Conservation (phyloP, 2,888 invertebrate species). For the Epistrophe grossulariae region DNA sequence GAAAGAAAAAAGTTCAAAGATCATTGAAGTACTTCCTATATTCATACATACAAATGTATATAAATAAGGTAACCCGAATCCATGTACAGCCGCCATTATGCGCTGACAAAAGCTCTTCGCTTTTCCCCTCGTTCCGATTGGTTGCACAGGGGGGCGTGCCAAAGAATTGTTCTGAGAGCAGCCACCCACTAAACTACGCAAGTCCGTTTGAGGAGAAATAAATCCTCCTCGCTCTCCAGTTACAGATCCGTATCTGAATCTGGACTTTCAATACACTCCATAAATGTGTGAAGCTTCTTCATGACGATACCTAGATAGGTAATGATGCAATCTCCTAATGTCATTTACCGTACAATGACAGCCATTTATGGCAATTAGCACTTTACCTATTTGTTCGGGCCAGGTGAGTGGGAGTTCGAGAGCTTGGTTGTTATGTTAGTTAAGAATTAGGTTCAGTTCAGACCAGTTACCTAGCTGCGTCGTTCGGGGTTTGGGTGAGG, state of each 20-base stretch:
- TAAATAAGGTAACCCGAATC: constrained; percentile 48
- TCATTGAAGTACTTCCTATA: constrained; percentile 8
- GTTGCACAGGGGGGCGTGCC: constrained; percentile 76
- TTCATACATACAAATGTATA: neutral
- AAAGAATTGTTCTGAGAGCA: constrained; percentile 33
- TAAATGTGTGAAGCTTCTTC: constrained; percentile 33
- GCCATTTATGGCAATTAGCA: constrained; percentile 84
- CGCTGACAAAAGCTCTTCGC: constrained; percentile 58
- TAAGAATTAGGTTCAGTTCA: constrained; percentile 60
- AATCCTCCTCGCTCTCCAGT: constrained; percentile 3
- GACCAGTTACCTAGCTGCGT: constrained; percentile 2
- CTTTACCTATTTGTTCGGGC: constrained; percentile 83
- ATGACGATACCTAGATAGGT: constrained; percentile 74
- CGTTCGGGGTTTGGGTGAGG: neutral
- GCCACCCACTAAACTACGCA: constrained; percentile 41
- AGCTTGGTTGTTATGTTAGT: constrained; percentile 61
- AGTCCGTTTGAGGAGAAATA: constrained; percentile 33
- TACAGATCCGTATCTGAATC: neutral
- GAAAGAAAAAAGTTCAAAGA: constrained; percentile 41
- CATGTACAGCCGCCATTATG: constrained; percentile 58
- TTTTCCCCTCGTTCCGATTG: constrained; percentile 79
- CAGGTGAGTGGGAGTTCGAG: constrained; percentile 45
- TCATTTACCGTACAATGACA: constrained; percentile 84
- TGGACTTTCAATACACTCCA: constrained; percentile 1
- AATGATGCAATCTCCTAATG: constrained; percentile 82